Percentiles rank a stretch among this genome's conserved stretches.
Evolutionary conservation across 2,113 vertebrate species (phyloP).

Genomic region (Paratilapia polleni): DNA sequence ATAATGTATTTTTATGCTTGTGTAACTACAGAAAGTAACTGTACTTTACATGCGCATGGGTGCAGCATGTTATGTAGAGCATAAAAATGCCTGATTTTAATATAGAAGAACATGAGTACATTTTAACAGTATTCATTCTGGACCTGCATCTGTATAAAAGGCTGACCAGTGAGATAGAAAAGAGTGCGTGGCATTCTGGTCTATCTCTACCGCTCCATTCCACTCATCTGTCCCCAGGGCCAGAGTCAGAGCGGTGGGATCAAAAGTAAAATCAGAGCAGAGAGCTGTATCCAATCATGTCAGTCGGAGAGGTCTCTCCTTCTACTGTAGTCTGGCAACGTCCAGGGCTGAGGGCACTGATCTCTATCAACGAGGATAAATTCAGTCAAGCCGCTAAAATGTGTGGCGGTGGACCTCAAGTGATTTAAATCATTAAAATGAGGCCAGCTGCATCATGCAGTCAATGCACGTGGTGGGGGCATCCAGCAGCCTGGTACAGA

Average conservation of each 20-base stretch:
- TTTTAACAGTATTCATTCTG: conserved; percentile 32
- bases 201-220: conserved; percentile 56
- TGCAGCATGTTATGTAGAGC: conserved; percentile 15
- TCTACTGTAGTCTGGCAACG: conserved; percentile 72
- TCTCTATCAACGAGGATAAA: conserved; percentile 77
- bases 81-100: conserved; percentile 33
- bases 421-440: conserved; percentile 79
- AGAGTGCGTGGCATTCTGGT: conserved; percentile 56
- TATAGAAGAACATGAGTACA: conserved; percentile 9
- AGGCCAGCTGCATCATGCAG: conserved; percentile 72
- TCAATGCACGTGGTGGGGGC: conserved; percentile 40
- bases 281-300: conserved; percentile 76
- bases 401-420: conserved; percentile 68
- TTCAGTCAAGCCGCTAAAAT: conserved; percentile 77
- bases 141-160: conserved; percentile 54
- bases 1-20: neutral
- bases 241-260: conserved; percentile 67
- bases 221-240: conserved; percentile 72
- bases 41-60: neutral
- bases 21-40: conserved; percentile 20
- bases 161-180: conserved; percentile 65
- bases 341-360: conserved; percentile 72
- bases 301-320: conserved; percentile 65
- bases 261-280: conserved; percentile 76
- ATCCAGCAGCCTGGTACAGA: conserved; percentile 65